These are phyloP conservation scores for Grantiella picta DNA, from an alignment of 2,113 vertebrate species.

Conservation along the genomic window DNA sequence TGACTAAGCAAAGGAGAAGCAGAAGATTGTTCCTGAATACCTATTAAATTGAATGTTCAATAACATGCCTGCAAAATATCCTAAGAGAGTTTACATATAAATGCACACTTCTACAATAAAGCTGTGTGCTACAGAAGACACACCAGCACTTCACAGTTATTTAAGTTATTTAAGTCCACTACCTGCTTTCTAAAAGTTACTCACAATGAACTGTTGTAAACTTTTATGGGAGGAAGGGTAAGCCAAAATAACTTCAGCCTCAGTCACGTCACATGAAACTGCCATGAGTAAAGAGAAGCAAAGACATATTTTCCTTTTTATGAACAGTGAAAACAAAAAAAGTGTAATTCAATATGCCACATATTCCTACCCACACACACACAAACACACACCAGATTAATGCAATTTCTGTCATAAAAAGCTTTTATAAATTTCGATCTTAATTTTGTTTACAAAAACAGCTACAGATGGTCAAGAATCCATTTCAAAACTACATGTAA, in stretches of 20 bases:
- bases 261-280: background rate
- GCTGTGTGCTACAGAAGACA: background rate
- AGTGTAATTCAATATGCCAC: background rate
- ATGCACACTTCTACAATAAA: background rate
- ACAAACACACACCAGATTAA: background rate
- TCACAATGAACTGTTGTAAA: background rate
- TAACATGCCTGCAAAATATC: background rate
- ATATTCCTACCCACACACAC: background rate
- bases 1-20: background rate
- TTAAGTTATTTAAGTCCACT: background rate
- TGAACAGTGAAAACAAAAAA: background rate
- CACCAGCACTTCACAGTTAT: background rate
- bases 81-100: background rate
- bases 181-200: background rate
- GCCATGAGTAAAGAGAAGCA: rapidly evolving
- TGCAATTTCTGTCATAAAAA: background rate
- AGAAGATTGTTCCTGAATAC: background rate
- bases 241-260: background rate
- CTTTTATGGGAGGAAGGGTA: background rate
- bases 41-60: background rate
- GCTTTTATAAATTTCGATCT: background rate
- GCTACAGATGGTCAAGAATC: background rate
- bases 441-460: background rate
- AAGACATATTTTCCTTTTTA: background rate
- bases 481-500: background rate